phyloP scores from a whole-genome alignment of 2,113 vertebrate species.

The Leptosomus discolor region DNA sequence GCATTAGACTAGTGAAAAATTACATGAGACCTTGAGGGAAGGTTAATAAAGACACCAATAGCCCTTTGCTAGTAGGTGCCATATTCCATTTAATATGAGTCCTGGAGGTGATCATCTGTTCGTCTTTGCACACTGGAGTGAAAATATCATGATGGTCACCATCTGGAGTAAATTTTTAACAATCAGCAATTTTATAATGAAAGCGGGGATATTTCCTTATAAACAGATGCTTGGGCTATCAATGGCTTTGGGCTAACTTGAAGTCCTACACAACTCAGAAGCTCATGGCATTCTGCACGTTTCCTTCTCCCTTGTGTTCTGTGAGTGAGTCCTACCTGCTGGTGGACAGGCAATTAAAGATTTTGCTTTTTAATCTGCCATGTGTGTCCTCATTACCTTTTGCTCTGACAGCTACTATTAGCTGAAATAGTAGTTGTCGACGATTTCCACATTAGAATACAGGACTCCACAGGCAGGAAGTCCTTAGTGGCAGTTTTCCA shows the following conservation, averaged over 20 bases:
- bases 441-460: neutral
- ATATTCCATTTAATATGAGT: conserved; percentile 11
- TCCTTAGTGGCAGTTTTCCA: neutral
- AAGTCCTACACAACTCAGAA: neutral
- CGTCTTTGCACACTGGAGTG: conserved; percentile 21
- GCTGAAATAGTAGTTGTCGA: neutral
- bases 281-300: neutral
- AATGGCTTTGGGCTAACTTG: neutral
- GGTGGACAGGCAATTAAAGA: neutral
- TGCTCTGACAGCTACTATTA: neutral
- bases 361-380: neutral
- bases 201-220: neutral
- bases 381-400: neutral
- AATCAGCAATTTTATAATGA: neutral
- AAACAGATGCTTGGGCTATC: neutral
- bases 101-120: conserved; percentile 46
- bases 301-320: neutral
- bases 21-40: conserved; percentile 32
- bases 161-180: conserved; percentile 43
- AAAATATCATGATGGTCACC: conserved; percentile 39
- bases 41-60: conserved; percentile 46
- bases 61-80: neutral
- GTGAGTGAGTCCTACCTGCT: neutral
- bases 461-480: neutral
- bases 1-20: neutral